Evolutionary conservation across 2,888 invertebrate genomes (phyloP).

Genomic region (Agonopterix alstromeriana): DNA sequence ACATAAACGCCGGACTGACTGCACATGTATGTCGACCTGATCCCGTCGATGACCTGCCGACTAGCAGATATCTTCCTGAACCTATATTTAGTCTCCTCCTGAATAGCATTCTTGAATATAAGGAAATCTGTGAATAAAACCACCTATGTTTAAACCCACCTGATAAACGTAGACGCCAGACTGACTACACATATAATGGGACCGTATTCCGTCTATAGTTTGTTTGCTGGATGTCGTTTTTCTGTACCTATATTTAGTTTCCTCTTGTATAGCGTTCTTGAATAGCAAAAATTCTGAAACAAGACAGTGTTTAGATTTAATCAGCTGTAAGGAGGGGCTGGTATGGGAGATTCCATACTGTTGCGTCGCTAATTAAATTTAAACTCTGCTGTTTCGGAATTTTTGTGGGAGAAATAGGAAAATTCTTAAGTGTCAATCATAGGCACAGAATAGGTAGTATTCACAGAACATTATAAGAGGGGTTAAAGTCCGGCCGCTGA

Average conservation of each 20-base stretch:
- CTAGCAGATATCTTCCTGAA: conserved; percentile 67
- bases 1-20: conserved; percentile 45
- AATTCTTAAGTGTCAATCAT: too few species aligned
- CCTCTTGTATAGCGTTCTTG: conserved; percentile 63
- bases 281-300: conserved; percentile 57
- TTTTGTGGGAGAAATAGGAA: too few species aligned
- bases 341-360: too few species aligned
- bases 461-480: too few species aligned
- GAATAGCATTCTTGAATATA: conserved; percentile 60
- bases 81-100: conserved; percentile 60
- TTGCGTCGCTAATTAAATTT: too few species aligned
- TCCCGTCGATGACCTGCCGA: conserved; percentile 64
- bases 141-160: conserved; percentile 23
- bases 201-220: conserved; percentile 62
- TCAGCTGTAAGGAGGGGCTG: not conserved
- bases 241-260: conserved; percentile 58
- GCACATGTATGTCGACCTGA: conserved; percentile 67
- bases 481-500: too few species aligned
- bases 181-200: conserved; percentile 69
- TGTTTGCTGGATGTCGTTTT: conserved; percentile 69
- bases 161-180: conserved; percentile 66
- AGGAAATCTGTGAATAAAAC: conserved; percentile 44
- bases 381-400: too few species aligned
- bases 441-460: too few species aligned
- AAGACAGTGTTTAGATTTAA: not conserved